A percentile compares a stretch with the other conserved stretches of the same genome.
These are phyloP conservation scores for Hydrochoerus hydrochaeris DNA, from an alignment of 2,113 vertebrate species.

Conservation along the genomic window DNA sequence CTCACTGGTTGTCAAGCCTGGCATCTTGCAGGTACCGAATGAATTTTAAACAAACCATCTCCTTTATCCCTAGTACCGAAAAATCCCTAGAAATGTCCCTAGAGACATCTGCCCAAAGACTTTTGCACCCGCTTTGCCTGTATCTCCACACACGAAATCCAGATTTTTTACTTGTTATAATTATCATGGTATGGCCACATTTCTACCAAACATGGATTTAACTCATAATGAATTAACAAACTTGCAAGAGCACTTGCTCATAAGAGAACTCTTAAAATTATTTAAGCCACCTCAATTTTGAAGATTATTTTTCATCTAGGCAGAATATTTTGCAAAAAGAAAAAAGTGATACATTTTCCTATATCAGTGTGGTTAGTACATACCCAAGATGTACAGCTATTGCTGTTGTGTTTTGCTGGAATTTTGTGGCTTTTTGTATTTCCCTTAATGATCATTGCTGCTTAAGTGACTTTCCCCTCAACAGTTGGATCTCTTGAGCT, in stretches of 20 bases:
- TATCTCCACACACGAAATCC: neutral
- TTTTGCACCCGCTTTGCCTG: neutral
- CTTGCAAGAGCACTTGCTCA: neutral
- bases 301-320: neutral
- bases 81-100: neutral
- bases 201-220: neutral
- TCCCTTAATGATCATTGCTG: neutral
- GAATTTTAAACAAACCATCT: neutral
- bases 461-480: neutral
- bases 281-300: neutral
- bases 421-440: constrained; percentile 8
- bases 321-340: neutral
- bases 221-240: neutral
- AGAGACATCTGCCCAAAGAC: neutral
- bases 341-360: neutral
- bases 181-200: rapidly evolving
- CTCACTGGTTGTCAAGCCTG: neutral
- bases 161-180: too few species aligned
- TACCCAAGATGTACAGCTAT: neutral
- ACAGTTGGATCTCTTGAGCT: neutral
- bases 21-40: neutral
- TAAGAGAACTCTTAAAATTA: constrained; percentile 1
- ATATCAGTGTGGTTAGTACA: neutral
- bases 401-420: neutral
- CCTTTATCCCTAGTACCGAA: neutral